Evolutionary conservation across 2,888 invertebrate species (phyloP), one percentile per base, ranked within the genome.

Genomic region (Emesis furor): DNA sequence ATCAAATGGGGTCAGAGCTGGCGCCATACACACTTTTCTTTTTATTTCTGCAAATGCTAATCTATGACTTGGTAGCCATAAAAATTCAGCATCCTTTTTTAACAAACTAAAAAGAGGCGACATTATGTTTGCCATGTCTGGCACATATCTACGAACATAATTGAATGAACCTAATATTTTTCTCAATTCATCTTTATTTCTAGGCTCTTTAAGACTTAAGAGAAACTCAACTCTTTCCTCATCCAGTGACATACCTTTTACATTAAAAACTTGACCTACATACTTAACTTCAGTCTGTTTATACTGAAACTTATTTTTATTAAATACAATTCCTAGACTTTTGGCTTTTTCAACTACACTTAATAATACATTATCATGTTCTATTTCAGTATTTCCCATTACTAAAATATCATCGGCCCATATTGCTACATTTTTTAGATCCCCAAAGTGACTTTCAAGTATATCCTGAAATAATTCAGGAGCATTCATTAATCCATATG

Each of bases 401-500:
- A 39, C 39, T 39, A 39, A 39, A 39, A 39, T 39, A 7, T 39
- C 39, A 39, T 39, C 39, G 6, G 39, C 39, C 39, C 39, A 39
- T 10, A 10, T 46, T 39, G 8, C 39, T 42, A 42, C 59, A 73
- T 73, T 73, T 30, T 32, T 0, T n/a, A 73, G 17, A 2, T 55
- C 14, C 5, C 76, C 62, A 55, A 78, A 76, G 35, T 82, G 65
- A 10, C 12, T 68, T 73, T 65, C 65, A 5, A 81, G 37, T 39
- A 73, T 24, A 59, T 83, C 80, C 30, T 83, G 83, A 62, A 85
- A 85, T 51, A 83, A 37, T 30, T 86, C 85, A 65, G 83, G 83
- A n/a, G 83, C 83, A 78, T 83, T 81, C 51, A 74, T 76, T 59
- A 86, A 72, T 32, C 79, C 83, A 68, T 83, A 83, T 14, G 85